A percentile compares a stretch with the other conserved stretches of the same genome.
These are phyloP conservation scores for Euphydryas editha DNA, from an alignment of 2,888 invertebrate species.

Conservation along the genomic window DNA sequence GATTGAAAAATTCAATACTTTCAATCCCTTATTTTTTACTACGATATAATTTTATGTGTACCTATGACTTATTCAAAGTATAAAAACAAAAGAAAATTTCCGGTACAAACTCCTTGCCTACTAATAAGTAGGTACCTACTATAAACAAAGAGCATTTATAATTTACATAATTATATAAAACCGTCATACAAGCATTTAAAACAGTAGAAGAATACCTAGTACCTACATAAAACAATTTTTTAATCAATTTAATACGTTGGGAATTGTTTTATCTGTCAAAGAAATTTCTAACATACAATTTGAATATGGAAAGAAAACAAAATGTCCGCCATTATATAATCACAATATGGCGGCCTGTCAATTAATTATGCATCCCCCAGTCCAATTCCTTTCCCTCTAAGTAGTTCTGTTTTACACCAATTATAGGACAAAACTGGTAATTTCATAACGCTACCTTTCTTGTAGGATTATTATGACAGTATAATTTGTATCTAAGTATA, in stretches of 20 bases:
- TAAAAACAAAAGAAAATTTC: not conserved
- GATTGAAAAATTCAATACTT: too few species aligned
- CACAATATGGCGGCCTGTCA: slow-evolving; percentile 44
- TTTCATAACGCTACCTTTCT: slow-evolving; percentile 33
- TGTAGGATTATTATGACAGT: slow-evolving; percentile 38
- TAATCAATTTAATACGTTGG: slow-evolving; percentile 8
- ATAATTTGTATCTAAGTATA: not conserved
- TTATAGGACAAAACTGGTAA: slow-evolving; percentile 36
- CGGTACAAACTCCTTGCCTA: slow-evolving; percentile 3
- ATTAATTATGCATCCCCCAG: slow-evolving; percentile 47
- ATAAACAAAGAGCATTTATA: not conserved
- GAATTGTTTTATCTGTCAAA: slow-evolving; percentile 5
- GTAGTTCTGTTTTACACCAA: slow-evolving; percentile 34
- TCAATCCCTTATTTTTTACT: too few species aligned
- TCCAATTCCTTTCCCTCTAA: slow-evolving; percentile 28
- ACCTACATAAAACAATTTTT: not conserved
- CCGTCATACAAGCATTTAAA: not conserved
- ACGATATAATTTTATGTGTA: too few species aligned
- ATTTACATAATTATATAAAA: slow-evolving; percentile 6
- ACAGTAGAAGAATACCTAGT: not conserved
- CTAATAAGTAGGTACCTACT: not conserved
- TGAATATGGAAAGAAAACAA: slow-evolving; percentile 22
- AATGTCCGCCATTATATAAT: slow-evolving; percentile 42
- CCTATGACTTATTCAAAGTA: not conserved
- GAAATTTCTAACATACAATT: slow-evolving; percentile 9